These are phyloP conservation scores for Hybognathus amarus DNA, from an alignment of 2,797 vertebrate species.

Conservation along the genomic window DNA sequence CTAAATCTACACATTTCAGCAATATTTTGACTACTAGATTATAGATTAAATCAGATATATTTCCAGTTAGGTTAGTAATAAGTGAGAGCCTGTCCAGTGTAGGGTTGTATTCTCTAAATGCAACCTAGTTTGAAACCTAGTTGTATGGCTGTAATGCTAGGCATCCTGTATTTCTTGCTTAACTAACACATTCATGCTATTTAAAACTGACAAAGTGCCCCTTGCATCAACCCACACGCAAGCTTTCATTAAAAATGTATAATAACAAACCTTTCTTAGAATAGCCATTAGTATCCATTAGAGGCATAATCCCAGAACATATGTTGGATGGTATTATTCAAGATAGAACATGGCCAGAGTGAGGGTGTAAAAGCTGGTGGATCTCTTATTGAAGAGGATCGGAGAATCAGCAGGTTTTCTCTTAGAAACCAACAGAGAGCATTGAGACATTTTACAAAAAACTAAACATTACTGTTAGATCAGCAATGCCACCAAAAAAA, in stretches of 20 bases:
- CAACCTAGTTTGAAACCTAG: background rate
- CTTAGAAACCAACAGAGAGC: background rate
- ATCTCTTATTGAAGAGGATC: slow-evolving; percentile 37
- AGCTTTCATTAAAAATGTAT: slow-evolving; percentile 45
- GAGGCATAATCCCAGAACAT: slow-evolving; percentile 32
- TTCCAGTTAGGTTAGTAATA: background rate
- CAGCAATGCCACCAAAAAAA: background rate
- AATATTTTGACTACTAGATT: background rate
- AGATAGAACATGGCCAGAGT: background rate
- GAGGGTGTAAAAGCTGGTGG: slow-evolving; percentile 21
- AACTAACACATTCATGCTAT: slow-evolving; percentile 17
- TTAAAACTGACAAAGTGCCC: slow-evolving; percentile 16
- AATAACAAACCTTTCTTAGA: slow-evolving; percentile 40
- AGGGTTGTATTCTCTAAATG: background rate
- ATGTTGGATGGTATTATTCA: slow-evolving; percentile 12
- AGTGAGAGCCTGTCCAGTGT: background rate
- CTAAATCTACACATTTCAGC: background rate
- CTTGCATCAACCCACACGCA: slow-evolving; percentile 23
- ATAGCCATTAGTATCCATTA: slow-evolving; percentile 51
- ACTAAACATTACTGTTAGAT: background rate
- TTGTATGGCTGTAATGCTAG: background rate
- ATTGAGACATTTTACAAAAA: background rate
- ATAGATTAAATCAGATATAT: background rate
- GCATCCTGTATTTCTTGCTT: slow-evolving; percentile 9
- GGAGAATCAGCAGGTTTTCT: slow-evolving; percentile 45